Evolutionary conservation across 2,113 vertebrate species (phyloP), one percentile per base, ranked within the genome.

Genomic region (Oreocharis arfaki): DNA sequence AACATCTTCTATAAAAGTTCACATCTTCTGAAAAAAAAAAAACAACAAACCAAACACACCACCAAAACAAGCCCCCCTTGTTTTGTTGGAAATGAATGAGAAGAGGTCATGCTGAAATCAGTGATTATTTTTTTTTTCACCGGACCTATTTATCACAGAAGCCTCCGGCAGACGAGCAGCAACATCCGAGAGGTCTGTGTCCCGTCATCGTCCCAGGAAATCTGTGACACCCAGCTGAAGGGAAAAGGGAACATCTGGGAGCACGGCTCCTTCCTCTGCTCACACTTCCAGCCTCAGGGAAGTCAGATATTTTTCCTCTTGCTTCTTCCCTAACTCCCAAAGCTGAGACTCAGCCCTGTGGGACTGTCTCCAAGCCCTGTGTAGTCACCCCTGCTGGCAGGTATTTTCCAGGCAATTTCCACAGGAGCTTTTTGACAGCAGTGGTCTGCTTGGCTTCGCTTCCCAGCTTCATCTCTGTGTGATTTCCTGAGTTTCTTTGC

Each of bases 331-430:
- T 49, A 16, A 7, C 28, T 70, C 47, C 28, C 52, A 33, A 37
- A 68, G 18, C 46, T n/a, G 37, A n/a, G 13, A 5, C 13, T 64
- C 39, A 39, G 21, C 32, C 44, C 17, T 46, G 27, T 0, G 2
- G 0, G 0, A 11, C 3, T 0, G 1, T 18, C 18, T 78, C 39
- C 37, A 53, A 69, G 7, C 8, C 23, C 27, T 52, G 0, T 28
- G 27, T 35, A 30, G 20, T 37, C 65, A 37, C 19, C 7, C 13
- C 16, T n/a, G 15, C 5, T 0, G 1, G 33, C 53, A 87, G 59
- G 61, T 79, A 60, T 65, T 84, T 69, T 44, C 60, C 37, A 26
- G 6, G 13, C 7, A 19, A 23, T 68, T 80, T 79, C 21, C 30
- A 86, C 4, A 5, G 78, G 53, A 37, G 35, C 9, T 69, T 91